Evolutionary conservation across 2,113 vertebrate species (phyloP).

Genomic region (Pogona vitticeps): DNA sequence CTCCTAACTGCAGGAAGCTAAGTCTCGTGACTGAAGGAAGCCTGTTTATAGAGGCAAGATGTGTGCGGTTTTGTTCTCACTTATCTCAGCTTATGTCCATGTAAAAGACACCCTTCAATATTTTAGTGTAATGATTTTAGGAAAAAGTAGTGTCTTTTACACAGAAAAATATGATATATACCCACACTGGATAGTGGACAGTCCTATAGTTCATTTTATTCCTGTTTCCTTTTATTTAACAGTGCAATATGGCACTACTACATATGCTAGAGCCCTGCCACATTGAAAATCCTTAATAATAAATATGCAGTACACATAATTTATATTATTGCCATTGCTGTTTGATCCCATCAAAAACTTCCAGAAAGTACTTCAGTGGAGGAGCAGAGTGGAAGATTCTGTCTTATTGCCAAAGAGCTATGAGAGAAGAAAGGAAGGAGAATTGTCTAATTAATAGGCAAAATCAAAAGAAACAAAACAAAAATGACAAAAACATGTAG

Average conservation of each 20-base stretch:
- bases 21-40: too few species aligned
- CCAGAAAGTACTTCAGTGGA: not conserved
- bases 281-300: not conserved
- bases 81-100: too few species aligned
- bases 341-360: not conserved
- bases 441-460: slow-evolving; percentile 20
- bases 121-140: too few species aligned
- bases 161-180: not conserved
- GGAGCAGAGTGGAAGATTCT: not conserved
- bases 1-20: too few species aligned
- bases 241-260: not conserved
- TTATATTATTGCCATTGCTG: not conserved
- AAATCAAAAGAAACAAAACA: too few species aligned
- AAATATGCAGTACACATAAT: not conserved
- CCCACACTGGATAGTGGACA: not conserved
- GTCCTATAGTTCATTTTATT: not conserved
- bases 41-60: too few species aligned
- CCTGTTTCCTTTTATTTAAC: not conserved
- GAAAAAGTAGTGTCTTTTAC: too few species aligned
- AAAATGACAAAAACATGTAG: too few species aligned
- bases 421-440: not conserved
- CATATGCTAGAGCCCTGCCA: not conserved
- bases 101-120: too few species aligned
- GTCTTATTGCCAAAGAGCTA: not conserved
- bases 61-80: too few species aligned